Evolutionary conservation across 2,888 invertebrate genomes (phyloP), one percentile per base, ranked within the genome.

Genomic region (Pharmacophagus antenor): DNA sequence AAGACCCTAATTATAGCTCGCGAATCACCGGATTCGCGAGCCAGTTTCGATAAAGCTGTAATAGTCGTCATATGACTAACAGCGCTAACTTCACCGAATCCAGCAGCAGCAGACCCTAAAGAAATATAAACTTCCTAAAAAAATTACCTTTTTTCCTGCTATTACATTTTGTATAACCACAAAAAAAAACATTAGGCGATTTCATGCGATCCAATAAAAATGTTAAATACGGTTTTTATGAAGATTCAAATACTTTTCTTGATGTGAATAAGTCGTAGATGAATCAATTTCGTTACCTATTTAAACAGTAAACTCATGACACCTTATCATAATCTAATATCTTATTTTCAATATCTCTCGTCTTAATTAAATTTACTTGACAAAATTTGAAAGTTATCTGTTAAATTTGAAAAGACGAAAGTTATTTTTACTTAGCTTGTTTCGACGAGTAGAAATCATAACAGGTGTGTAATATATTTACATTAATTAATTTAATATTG

Each of bases 291-390:
- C 12, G n/a, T 31, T 12, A 12, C 3, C 15, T 27, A 10, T 7
- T 31, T 10, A 31, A 15, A 31, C 3, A 31, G 31, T 2, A 47
- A 53, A 54, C 7, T 48, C 48, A 54, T 54, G 53, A 53, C 18
- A 42, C 25, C 31, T 53, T 58, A 12, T 18, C 48, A 3, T 46
- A 5, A 12, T 21, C 49, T 22, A 25, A 54, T 53, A 41, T 53
- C 23, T 41, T 41, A 53, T 48, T 48, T 47, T 21, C 22, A n/a
- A 8, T 48, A 42, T 25, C 52, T 53, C 31, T 0, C 10, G 31
- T 2, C 20, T 48, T 41, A 31, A 58, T 58, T 53, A n/a, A 58
- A 47, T 58, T 48, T 23, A 22, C 27, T 46, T 23, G 15, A 15
- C 12, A 18, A 46, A 37, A 48, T 25, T 18, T 10, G 0, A 3